A percentile compares a stretch with the other conserved stretches of the same genome.
Evolutionary conservation across 2,888 invertebrate species (phyloP).

Genomic region (Mimas tiliae): DNA sequence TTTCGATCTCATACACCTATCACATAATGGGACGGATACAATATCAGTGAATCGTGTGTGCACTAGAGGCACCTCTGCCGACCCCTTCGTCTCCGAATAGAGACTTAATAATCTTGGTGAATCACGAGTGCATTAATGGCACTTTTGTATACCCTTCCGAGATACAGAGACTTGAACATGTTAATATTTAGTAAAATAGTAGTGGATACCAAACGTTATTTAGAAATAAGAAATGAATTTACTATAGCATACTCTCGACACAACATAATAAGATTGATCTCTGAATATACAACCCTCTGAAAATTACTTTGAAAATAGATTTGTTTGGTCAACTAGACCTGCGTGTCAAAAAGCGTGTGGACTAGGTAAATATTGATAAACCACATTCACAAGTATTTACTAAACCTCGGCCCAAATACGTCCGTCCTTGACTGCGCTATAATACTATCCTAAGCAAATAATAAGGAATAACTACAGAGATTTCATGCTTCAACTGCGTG

Average conservation of each 20-base stretch:
- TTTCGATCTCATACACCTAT: too few species aligned
- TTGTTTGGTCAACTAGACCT: conserved; percentile 4
- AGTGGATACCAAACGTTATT: neutral
- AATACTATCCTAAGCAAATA: conserved; percentile 16
- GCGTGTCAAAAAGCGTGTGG: neutral
- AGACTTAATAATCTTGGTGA: too few species aligned
- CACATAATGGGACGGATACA: too few species aligned
- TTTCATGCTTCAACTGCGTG: neutral
- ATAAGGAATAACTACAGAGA: neutral
- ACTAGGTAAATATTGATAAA: neutral
- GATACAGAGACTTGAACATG: too few species aligned
- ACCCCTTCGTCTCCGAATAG: too few species aligned
- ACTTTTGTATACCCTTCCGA: too few species aligned
- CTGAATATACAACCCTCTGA: neutral
- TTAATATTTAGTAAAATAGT: neutral
- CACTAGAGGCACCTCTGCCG: too few species aligned
- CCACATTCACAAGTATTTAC: conserved; percentile 12
- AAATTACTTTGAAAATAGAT: neutral
- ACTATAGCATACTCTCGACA: neutral
- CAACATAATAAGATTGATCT: neutral
- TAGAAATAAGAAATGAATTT: neutral
- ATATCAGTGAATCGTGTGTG: too few species aligned
- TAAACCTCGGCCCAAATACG: neutral
- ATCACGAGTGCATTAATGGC: too few species aligned
- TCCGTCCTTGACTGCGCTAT: neutral